These are phyloP conservation scores for Amblyteles armatorius DNA, from an alignment of 2,888 invertebrate species.

Conservation along the genomic window DNA sequence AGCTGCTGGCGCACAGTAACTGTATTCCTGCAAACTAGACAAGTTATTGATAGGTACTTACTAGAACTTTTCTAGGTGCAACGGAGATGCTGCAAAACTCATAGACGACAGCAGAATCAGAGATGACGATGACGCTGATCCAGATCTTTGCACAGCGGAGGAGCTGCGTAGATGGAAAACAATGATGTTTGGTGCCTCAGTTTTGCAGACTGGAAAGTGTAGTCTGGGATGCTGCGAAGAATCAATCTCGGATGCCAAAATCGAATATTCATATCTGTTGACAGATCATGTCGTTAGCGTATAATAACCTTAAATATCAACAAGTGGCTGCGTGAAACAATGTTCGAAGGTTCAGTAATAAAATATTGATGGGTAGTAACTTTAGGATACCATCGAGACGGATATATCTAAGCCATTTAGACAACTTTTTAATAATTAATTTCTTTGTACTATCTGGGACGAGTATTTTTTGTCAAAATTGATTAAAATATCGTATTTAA, in stretches of 20 bases:
- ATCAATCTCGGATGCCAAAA: not conserved
- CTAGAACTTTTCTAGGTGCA: not conserved
- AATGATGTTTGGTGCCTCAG: not conserved
- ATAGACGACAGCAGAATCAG: not conserved
- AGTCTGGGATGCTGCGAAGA: not conserved
- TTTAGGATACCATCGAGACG: too few species aligned
- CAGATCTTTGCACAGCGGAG: not conserved
- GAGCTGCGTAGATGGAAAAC: not conserved
- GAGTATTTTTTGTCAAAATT: not conserved
- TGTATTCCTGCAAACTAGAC: not conserved
- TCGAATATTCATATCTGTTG: not conserved
- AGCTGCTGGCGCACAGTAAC: not conserved
- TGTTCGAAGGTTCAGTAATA: not conserved
- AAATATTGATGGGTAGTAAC: not conserved
- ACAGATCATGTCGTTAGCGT: not conserved
- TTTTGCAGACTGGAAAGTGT: not conserved
- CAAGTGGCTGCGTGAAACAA: not conserved
- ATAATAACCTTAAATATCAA: slow-evolving; percentile 6
- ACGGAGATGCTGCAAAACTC: not conserved
- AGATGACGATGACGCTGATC: not conserved
- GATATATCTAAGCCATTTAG: too few species aligned
- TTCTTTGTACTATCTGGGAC: too few species aligned
- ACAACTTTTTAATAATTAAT: too few species aligned
- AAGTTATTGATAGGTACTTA: not conserved
- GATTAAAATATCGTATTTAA: not conserved